Percentiles rank a stretch among this genome's conserved stretches.
Conservation (phyloP, 2,113 vertebrate genomes). For the Phalacrocorax aristotelis region DNA sequence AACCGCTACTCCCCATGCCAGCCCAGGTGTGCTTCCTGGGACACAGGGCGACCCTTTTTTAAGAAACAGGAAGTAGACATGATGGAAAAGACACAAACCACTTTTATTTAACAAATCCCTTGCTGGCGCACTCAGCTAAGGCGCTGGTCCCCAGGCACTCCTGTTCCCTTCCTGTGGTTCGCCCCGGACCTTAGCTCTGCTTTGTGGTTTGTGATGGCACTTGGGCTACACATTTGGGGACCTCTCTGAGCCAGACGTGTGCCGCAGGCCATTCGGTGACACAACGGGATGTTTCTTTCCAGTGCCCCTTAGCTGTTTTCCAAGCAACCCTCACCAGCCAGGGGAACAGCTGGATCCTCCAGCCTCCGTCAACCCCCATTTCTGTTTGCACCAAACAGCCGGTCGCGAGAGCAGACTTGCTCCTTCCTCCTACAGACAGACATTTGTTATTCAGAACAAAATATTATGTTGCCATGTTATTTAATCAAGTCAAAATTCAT, state of each 20-base stretch:
- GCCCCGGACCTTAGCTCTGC: background rate
- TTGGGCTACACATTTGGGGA: rapidly evolving
- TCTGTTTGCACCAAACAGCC: background rate
- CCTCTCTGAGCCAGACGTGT: background rate
- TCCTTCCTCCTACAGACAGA: background rate
- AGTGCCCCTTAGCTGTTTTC: background rate
- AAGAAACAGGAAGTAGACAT: background rate
- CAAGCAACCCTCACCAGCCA: rapidly evolving
- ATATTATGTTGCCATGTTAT: background rate
- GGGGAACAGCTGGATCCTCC: background rate
- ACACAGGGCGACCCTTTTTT: background rate
- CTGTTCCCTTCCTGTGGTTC: background rate
- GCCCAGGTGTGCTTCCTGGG: background rate
- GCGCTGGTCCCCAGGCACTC: background rate
- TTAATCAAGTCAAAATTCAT: constrained; percentile 61
- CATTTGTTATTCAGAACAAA: constrained; percentile 10
- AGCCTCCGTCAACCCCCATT: background rate
- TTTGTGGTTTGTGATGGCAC: background rate
- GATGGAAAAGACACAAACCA: background rate
- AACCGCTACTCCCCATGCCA: background rate
- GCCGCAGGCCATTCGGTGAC: background rate
- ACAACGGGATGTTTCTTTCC: background rate
- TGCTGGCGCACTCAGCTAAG: background rate
- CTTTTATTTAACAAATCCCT: background rate
- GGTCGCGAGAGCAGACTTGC: background rate